A percentile compares a stretch with the other conserved stretches of the same genome.
These are phyloP conservation scores for Druon quercuslanigerum DNA, from an alignment of 1,140 invertebrate species.

Conservation along the genomic window DNA sequence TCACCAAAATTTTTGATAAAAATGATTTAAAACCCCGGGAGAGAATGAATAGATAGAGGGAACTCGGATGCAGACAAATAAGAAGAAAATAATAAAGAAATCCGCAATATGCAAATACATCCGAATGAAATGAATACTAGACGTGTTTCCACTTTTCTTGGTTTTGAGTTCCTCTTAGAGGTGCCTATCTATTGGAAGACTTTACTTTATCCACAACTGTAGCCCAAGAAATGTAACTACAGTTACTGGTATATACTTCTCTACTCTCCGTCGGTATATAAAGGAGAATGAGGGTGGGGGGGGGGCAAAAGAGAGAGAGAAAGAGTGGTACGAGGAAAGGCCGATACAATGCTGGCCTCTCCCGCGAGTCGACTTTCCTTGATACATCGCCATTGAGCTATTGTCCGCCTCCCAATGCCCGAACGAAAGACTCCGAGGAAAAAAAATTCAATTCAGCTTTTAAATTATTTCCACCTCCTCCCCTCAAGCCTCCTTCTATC, in stretches of 20 bases:
- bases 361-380: constrained; percentile 76
- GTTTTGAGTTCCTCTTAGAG: constrained; percentile 20
- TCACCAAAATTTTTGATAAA: neutral
- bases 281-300: constrained; percentile 26
- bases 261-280: constrained; percentile 20
- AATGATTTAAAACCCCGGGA: neutral
- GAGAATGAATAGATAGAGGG: too few relatives aligned
- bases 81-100: constrained; percentile 5
- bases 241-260: constrained; percentile 23
- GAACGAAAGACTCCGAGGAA: constrained; percentile 74
- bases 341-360: constrained; percentile 75
- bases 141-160: constrained; percentile 21
- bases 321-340: constrained; percentile 68
- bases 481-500: constrained; percentile 34
- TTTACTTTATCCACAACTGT: constrained; percentile 14
- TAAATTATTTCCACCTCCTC: constrained; percentile 72
- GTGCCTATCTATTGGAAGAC: constrained; percentile 19
- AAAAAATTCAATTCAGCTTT: constrained; percentile 77
- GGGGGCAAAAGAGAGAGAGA: constrained; percentile 35
- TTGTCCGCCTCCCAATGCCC: constrained; percentile 75
- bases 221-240: constrained; percentile 23
- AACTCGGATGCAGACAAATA: neutral
- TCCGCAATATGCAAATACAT: constrained; percentile 18
- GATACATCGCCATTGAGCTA: constrained; percentile 76
- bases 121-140: constrained; percentile 9